Conservation (phyloP, 2,888 invertebrate genomes). For the Timema cristinae region DNA sequence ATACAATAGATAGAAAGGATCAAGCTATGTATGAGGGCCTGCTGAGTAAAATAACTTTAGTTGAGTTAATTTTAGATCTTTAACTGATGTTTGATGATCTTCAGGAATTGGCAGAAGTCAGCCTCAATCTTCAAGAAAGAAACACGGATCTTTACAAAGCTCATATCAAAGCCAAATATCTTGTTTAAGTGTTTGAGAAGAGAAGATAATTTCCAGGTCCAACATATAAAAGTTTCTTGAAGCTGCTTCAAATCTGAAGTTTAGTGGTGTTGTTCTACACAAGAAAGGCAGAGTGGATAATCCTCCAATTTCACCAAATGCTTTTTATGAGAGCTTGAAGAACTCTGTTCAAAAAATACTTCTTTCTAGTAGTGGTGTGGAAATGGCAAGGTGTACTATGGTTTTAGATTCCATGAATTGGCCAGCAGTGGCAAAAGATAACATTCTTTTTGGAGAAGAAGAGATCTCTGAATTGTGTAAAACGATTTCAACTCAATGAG, state of each 20-base stretch:
- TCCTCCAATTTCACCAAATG: no score
- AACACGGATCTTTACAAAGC: background rate
- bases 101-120: background rate
- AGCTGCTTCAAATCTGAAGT: background rate
- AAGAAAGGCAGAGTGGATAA: background rate
- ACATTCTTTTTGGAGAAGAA: background rate
- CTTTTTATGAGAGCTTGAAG: no score
- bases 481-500: background rate
- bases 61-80: background rate
- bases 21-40: background rate
- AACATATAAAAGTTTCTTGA: background rate
- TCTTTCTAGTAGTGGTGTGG: no score
- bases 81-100: background rate
- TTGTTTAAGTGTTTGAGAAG: conserved; percentile 6
- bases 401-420: no score
- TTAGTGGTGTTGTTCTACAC: background rate
- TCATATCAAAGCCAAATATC: conserved; percentile 2
- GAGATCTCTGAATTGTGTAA: background rate
- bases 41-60: background rate
- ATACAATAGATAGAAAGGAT: background rate
- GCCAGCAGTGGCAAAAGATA: background rate
- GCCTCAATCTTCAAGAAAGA: background rate
- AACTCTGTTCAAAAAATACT: no score
- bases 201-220: background rate
- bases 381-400: no score